Base-by-base conservation (phyloP, 2,888 invertebrate species). In the Baronia brevicornis region DNA sequence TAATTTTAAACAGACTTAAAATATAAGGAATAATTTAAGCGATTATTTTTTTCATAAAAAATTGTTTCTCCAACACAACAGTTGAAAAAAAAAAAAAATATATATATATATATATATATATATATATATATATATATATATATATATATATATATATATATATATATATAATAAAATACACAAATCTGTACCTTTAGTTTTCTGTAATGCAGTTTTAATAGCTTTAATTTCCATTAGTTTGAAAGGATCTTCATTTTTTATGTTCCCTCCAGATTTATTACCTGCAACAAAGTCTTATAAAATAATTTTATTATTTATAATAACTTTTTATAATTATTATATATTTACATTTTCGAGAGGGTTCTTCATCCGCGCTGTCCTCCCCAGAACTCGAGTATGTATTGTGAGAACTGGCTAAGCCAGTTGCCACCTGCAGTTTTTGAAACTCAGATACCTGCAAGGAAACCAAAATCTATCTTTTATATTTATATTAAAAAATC, bases 171-270 rank as follows among this genome's bases (percentile, higher is more conserved):
- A 25, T 21, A 7, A 26, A 27, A 39, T 9, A 10, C 21, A 44
- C n/a, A n/a, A n/a, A n/a, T n/a, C n/a, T 9, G 9, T 46, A 74
- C 82, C 82, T 72, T 82, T 78, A 30, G 84, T 82, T 55, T 82
- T 84, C 44, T 82, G 84, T 18, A 84, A 54, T 12, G 84, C 82
- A 4, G 80, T 72, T 48, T 79, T 82, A 13, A 84, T 80, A 13
- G 82, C 82, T 44, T 80, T 79, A 37, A 84, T 84, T 63, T 84
- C 82, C 80, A 84, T 77, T 1, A 80, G 54, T 46, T 82, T 84
- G 38, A 78, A 84, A 1, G 82, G 82, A 51, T 84, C 82, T 36
- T 80, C 84, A 37, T 82, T 82, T 45, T 82, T 82, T 19, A 72
- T 69, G 42, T 78, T 79, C 2, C 62, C 66, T 5, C 54, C 51